Evolutionary conservation across 1,140 invertebrate genomes (phyloP).

Genomic region (Planococcus citri): DNA sequence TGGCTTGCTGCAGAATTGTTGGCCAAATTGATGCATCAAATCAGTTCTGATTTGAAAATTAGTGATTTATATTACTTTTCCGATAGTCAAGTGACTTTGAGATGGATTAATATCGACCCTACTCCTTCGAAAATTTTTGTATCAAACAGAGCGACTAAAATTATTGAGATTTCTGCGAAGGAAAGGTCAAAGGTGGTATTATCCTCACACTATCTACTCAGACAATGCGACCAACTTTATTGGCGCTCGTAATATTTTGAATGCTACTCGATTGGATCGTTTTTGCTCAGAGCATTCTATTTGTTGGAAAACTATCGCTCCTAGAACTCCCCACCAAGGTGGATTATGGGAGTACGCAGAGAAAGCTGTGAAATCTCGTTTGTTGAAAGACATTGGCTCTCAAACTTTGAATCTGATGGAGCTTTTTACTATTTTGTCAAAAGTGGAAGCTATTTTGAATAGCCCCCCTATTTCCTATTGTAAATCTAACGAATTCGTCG

Average conservation of each 20-base stretch:
- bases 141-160: too few species aligned
- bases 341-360: slow-evolving; percentile 10
- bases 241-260: slow-evolving; percentile 26
- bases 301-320: slow-evolving; percentile 14
- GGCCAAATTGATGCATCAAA: slow-evolving; percentile 22
- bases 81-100: too few species aligned
- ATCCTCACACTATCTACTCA: slow-evolving; percentile 25
- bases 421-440: too few species aligned
- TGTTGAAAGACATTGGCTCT: background rate
- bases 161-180: background rate
- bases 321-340: slow-evolving; percentile 22
- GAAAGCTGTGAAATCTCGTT: background rate
- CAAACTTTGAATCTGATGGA: too few species aligned
- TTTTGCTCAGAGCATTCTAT: background rate
- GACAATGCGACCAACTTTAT: slow-evolving; percentile 35
- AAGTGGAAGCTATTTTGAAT: too few species aligned
- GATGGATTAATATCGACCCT: too few species aligned
- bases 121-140: too few species aligned
- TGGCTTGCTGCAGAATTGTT: slow-evolving; percentile 32
- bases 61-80: too few species aligned
- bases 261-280: slow-evolving; percentile 27
- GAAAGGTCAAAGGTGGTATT: slow-evolving; percentile 20
- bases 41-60: background rate
- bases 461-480: too few species aligned
- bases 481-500: too few species aligned